Evolutionary conservation across 2,113 vertebrate species (phyloP), one percentile per base, ranked within the genome.

Genomic region (Fregetta grallaria): DNA sequence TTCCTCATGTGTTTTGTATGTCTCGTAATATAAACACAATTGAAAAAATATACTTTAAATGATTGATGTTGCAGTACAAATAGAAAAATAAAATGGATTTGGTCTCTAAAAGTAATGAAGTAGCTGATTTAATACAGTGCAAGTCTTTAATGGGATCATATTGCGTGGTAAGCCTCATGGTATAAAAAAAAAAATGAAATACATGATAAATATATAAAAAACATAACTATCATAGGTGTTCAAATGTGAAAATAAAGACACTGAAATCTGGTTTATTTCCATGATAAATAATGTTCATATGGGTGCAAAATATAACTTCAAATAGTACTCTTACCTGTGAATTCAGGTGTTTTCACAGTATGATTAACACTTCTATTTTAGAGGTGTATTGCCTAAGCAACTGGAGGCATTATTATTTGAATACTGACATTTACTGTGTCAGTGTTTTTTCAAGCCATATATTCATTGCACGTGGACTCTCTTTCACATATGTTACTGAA

Each of bases 41-140:
- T 91, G 73, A 88, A 95, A 92, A 88, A 92, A 88, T 85, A 62
- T 30, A 67, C 38, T 95, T 94, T 25, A 94, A 91, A 61, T 88
- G 36, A 93, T 52, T 72, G 67, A 76, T 77, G 49, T 63, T 86
- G 70, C 61, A 71, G 50, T 83, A 65, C 36, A 83, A 93, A 96
- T 80, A 76, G 53, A 90, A 96, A 92, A 88, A 94, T 88, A 71
- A 90, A 88, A 68, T 96, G 34, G 5, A 29, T 95, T 83, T 72
- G 20, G 26, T 83, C 25, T 76, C 68, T 80, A 49, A 87, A 90
- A 91, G 40, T 82, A 95, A 77, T 56, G 45, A 90, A 89, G n/a
- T 65, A 73, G 61, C 19, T 82, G 77, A 76, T 75, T 62, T 86
- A 90, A 80, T 84, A 29, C 30, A 66, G 13, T 79, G 34, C 34